Percentiles rank a stretch among this genome's conserved stretches.
Evolutionary conservation across 2,797 vertebrate species (phyloP).

Genomic region (Tragopan temminckii): DNA sequence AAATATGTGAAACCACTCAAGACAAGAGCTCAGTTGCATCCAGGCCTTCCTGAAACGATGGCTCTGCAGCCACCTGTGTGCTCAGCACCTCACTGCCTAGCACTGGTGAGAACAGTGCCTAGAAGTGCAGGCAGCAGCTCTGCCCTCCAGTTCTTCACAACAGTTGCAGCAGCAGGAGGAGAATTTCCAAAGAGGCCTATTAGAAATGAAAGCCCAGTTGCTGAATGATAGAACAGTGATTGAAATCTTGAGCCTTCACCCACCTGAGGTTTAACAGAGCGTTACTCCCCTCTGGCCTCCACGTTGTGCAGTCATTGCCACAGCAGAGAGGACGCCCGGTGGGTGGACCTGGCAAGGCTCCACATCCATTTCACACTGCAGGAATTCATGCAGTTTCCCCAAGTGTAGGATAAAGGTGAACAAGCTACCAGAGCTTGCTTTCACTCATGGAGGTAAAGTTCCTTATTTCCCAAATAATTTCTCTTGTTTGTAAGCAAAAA

Average conservation of each 20-base stretch:
- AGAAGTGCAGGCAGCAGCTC: neutral
- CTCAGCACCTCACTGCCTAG: neutral
- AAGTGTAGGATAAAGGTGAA: neutral
- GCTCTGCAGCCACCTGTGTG: neutral
- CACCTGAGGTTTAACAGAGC: neutral
- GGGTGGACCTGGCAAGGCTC: neutral
- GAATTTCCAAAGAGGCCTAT: neutral
- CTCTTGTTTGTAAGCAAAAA: accelerated
- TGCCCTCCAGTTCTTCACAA: neutral
- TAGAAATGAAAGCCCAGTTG: neutral
- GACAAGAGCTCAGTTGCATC: neutral
- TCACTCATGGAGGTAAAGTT: neutral
- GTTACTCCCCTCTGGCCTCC: neutral
- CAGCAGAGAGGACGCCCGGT: neutral
- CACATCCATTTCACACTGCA: neutral
- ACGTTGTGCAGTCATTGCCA: neutral
- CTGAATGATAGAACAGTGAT: neutral
- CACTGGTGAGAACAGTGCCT: neutral
- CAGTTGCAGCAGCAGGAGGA: neutral
- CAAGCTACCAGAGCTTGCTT: neutral
- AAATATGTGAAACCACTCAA: neutral
- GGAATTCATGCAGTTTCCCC: accelerated
- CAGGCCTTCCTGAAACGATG: neutral
- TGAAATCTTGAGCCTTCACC: neutral
- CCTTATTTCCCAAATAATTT: neutral